Evolutionary conservation across 1,140 invertebrate genomes (phyloP).

Genomic region (Lepidurus arcticus): DNA sequence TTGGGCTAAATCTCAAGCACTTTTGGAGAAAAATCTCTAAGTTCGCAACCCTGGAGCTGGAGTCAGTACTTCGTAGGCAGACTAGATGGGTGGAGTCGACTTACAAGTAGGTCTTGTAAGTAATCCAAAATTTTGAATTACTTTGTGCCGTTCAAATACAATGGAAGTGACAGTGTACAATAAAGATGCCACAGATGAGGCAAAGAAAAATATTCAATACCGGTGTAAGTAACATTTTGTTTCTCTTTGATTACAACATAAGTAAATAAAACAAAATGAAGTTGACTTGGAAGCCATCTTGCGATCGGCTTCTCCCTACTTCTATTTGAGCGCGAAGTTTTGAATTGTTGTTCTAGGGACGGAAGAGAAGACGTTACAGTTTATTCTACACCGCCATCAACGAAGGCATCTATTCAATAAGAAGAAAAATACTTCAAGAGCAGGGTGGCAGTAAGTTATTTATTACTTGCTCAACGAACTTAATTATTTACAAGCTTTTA

Average conservation of each 20-base stretch:
- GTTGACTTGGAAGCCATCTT: not conserved
- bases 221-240: not conserved
- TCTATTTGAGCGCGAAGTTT: not conserved
- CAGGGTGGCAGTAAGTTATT: constrained; percentile 33
- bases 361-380: constrained; percentile 30
- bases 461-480: not conserved
- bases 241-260: not conserved
- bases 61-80: not conserved
- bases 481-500: not conserved
- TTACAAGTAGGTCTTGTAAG: constrained; percentile 3
- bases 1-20: no score
- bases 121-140: not conserved
- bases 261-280: not conserved
- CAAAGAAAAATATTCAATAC: not conserved
- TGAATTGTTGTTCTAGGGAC: constrained; percentile 30
- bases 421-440: constrained; percentile 32
- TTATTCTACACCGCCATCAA: constrained; percentile 32
- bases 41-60: not conserved
- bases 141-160: not conserved
- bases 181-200: not conserved
- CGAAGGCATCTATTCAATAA: constrained; percentile 30
- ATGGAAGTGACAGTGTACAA: not conserved
- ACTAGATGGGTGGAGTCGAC: not conserved
- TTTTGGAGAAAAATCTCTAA: no score
- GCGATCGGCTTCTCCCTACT: not conserved